phyloP scores from a whole-genome alignment of 37 sponge, comb jelly and placozoan species.

The Cladorhizidae sp. region DNA sequence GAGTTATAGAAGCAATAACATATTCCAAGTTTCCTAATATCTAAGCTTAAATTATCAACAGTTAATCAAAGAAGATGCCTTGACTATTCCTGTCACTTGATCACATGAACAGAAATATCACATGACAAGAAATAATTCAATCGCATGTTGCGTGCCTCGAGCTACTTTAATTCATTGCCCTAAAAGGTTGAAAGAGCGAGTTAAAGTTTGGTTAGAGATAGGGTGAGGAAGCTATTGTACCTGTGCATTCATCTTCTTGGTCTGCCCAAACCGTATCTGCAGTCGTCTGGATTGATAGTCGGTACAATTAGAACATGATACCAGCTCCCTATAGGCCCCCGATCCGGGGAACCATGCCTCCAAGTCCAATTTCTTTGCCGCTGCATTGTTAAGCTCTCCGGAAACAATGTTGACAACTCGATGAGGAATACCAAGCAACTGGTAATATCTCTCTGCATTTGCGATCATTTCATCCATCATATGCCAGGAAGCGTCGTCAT shows the following conservation, averaged over 20 bases:
- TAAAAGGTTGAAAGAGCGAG: too few species aligned
- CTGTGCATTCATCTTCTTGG: slow-evolving; percentile 93
- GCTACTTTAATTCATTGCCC: too few species aligned
- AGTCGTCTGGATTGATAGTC: slow-evolving; percentile 96
- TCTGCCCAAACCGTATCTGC: slow-evolving; percentile 90
- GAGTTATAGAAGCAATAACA: too few species aligned
- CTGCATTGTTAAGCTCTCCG: slow-evolving; percentile 95
- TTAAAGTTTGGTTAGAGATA: too few species aligned
- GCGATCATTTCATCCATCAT: slow-evolving; percentile 97
- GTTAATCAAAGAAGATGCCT: too few species aligned
- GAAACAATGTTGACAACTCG: slow-evolving; percentile 92
- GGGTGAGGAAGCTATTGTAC: too few species aligned
- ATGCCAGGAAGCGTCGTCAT: slow-evolving; percentile 88
- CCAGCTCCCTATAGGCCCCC: slow-evolving; percentile 92
- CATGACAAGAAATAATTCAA: too few species aligned
- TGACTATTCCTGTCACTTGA: too few species aligned
- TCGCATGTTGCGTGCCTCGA: too few species aligned
- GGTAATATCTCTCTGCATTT: slow-evolving; percentile 90
- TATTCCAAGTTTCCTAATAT: too few species aligned
- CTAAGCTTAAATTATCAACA: too few species aligned
- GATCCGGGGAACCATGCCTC: slow-evolving; percentile 98
- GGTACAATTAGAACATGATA: slow-evolving; percentile 95
- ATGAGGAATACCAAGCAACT: slow-evolving; percentile 81
- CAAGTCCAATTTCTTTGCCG: slow-evolving; percentile 96
- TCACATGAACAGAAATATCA: too few species aligned